These are phyloP conservation scores for Tribolium castaneum DNA, from an alignment of 1,140 invertebrate genomes.

Conservation along the genomic window DNA sequence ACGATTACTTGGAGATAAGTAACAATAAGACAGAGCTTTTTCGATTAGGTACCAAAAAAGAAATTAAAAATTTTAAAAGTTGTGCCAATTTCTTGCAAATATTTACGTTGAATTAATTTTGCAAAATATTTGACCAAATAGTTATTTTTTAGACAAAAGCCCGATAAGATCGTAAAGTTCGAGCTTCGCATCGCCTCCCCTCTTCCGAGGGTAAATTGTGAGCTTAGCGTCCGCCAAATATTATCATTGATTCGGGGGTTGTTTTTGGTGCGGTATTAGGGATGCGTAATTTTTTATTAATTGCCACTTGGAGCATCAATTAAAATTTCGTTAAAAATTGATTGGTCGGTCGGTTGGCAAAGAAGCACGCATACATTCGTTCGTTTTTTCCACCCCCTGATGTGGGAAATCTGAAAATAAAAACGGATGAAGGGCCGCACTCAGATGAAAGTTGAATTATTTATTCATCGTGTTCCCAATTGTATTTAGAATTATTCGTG, in stretches of 20 bases:
- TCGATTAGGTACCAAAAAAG: too few relatives aligned
- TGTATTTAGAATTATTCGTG: conserved; percentile 58
- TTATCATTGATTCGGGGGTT: conserved; percentile 32
- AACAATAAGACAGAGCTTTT: too few relatives aligned
- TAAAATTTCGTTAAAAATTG: conserved; percentile 44
- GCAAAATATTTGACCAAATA: too few relatives aligned
- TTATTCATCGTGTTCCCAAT: conserved; percentile 50
- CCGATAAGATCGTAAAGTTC: not conserved
- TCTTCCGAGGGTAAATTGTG: not conserved
- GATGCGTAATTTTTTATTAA: conserved; percentile 39
- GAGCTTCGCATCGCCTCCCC: not conserved
- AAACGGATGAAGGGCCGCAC: conserved; percentile 39
- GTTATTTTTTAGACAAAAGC: not conserved
- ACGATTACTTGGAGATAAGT: too few relatives aligned
- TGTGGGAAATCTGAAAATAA: conserved; percentile 25
- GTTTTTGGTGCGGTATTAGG: conserved; percentile 7
- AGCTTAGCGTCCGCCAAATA: conserved; percentile 4
- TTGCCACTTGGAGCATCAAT: conserved; percentile 42
- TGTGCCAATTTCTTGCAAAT: too few relatives aligned
- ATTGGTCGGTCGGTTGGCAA: conserved; percentile 1
- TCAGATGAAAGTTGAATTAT: conserved; percentile 45
- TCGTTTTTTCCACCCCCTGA: not conserved
- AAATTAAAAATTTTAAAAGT: too few relatives aligned
- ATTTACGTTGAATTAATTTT: too few relatives aligned
- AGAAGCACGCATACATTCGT: conserved; percentile 5